Percentiles rank a stretch among this genome's conserved stretches.
These are phyloP conservation scores for Cydia splendana DNA, from an alignment of 1,140 invertebrate species.

Conservation along the genomic window DNA sequence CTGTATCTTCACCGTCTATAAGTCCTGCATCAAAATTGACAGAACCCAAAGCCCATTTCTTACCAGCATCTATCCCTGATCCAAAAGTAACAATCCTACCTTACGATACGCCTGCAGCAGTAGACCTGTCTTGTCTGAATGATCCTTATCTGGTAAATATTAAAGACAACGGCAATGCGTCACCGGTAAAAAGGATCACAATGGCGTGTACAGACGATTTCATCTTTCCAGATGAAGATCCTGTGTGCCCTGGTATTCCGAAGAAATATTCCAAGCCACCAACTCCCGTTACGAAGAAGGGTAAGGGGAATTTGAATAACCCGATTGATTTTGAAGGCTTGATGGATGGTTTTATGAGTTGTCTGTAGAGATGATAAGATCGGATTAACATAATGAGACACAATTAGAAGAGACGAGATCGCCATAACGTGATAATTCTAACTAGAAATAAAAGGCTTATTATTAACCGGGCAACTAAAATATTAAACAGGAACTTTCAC, in stretches of 20 bases:
- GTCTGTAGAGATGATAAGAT: not conserved
- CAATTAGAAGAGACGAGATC: no score
- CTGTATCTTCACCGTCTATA: not conserved
- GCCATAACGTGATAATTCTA: not conserved
- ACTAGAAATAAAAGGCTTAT: no score
- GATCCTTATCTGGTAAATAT: not conserved
- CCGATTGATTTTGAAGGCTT: slow-evolving; percentile 12
- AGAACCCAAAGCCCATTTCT: slow-evolving; percentile 10
- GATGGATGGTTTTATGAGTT: slow-evolving; percentile 22
- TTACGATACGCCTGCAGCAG: not conserved
- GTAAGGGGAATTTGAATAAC: not conserved
- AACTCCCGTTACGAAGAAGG: not conserved
- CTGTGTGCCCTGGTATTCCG: slow-evolving; percentile 7
- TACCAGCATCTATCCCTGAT: not conserved
- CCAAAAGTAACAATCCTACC: slow-evolving; percentile 22
- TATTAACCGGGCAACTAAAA: no score
- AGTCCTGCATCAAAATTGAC: not conserved
- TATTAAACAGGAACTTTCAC: no score
- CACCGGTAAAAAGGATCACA: not conserved
- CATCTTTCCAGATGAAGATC: not conserved
- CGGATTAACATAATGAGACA: not conserved
- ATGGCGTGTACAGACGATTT: slow-evolving; percentile 9
- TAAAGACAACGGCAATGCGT: not conserved
- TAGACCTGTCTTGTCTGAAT: not conserved
- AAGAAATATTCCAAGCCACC: not conserved